Conservation (phyloP, 2,888 invertebrate genomes). For the Lacanobia oleracea region DNA sequence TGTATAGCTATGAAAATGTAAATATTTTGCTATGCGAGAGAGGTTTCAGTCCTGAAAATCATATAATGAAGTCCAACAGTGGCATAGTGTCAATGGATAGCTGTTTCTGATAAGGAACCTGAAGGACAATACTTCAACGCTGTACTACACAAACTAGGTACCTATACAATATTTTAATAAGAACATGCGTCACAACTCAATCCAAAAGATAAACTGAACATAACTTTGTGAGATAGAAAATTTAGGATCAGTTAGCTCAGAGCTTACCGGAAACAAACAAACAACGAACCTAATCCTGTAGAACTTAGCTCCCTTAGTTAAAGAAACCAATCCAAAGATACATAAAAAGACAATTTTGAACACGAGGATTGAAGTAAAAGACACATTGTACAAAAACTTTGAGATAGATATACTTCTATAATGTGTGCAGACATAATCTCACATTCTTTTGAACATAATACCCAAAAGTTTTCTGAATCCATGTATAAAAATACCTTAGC, state of each 20-base stretch:
- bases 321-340: conserved; percentile 19
- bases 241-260: not conserved
- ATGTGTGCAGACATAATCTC: too few species aligned
- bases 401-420: not conserved
- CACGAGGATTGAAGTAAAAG: conserved; percentile 3
- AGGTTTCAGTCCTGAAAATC: too few species aligned
- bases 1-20: too few species aligned
- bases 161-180: not conserved
- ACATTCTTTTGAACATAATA: too few species aligned
- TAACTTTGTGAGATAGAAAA: not conserved
- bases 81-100: too few species aligned
- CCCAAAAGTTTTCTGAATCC: too few species aligned
- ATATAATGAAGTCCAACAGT: too few species aligned
- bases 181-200: not conserved
- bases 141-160: too few species aligned
- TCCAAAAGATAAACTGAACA: not conserved
- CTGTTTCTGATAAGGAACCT: too few species aligned
- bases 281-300: not conserved
- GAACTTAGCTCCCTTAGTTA: conserved; percentile 1
- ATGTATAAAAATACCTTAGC: too few species aligned
- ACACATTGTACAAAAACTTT: not conserved
- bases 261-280: conserved; percentile 12
- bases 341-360: conserved; percentile 36
- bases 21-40: too few species aligned
- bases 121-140: too few species aligned